These are phyloP conservation scores for Petrocephalus zakoni DNA, from an alignment of 2,113 vertebrate species.

Conservation along the genomic window DNA sequence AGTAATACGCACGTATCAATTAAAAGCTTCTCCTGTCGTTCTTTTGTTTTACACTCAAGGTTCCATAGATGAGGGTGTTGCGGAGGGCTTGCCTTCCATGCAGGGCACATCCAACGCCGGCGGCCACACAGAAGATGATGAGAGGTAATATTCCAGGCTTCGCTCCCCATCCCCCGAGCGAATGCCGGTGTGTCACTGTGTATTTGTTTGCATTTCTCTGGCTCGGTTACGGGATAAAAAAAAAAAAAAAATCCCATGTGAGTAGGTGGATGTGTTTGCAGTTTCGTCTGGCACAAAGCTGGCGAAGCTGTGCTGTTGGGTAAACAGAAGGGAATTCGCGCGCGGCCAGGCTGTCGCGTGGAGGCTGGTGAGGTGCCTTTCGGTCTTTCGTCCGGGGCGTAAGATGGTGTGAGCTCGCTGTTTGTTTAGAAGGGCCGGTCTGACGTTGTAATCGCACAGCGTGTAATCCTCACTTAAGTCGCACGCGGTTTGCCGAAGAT, in stretches of 20 bases:
- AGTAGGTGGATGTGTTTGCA: neutral
- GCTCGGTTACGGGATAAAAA: neutral
- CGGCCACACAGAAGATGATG: constrained; percentile 79
- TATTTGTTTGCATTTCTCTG: neutral
- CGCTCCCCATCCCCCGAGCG: neutral
- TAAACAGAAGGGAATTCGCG: neutral
- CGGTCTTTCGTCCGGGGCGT: neutral
- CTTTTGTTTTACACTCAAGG: constrained; percentile 49
- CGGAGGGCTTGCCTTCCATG: constrained; percentile 81
- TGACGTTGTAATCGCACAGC: neutral
- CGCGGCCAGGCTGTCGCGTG: neutral
- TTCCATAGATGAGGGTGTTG: constrained; percentile 88
- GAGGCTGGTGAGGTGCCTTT: neutral
- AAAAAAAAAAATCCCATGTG: neutral
- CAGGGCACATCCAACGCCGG: constrained; percentile 74
- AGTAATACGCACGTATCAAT: neutral
- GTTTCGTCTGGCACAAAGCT: constrained; percentile 3
- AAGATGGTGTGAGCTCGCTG: neutral
- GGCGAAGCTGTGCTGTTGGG: neutral
- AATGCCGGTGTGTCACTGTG: neutral
- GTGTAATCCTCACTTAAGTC: neutral
- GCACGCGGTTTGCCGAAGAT: neutral
- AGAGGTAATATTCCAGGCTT: constrained; percentile 63
- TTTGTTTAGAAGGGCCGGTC: neutral
- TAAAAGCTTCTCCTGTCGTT: neutral